Evolutionary conservation across 1,140 invertebrate species (phyloP).

Genomic region (Ceratosolen solmsi): DNA sequence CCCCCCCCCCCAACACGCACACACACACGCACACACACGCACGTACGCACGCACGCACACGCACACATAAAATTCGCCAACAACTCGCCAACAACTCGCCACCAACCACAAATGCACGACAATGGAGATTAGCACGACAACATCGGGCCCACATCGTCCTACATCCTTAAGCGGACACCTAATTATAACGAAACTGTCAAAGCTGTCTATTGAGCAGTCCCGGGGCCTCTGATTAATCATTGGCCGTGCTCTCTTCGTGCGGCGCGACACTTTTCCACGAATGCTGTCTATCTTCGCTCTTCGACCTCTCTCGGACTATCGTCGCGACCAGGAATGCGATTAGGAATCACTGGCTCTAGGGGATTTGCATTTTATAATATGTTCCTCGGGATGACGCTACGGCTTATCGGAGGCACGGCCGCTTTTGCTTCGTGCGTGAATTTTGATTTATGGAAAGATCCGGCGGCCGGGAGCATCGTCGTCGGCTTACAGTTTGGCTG

Average conservation of each 20-base stretch:
- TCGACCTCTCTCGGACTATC: conserved; percentile 2
- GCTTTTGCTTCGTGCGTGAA: not conserved
- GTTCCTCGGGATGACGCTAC: not conserved
- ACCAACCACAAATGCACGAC: not conserved
- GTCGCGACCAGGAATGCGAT: conserved; percentile 21
- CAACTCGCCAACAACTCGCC: too few relatives aligned
- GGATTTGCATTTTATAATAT: conserved; percentile 39
- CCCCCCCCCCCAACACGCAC: too few relatives aligned
- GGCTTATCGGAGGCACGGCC: not conserved
- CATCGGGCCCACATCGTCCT: not conserved
- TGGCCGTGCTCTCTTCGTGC: not conserved
- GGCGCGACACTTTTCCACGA: conserved; percentile 36
- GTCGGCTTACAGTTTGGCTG: too few relatives aligned
- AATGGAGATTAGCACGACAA: conserved; percentile 34
- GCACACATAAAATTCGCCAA: too few relatives aligned
- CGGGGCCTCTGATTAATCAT: conserved; percentile 22
- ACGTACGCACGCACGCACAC: too few relatives aligned
- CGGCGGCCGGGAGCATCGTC: not conserved
- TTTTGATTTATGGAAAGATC: conserved; percentile 46
- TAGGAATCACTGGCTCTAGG: not conserved
- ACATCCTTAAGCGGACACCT: conserved; percentile 63
- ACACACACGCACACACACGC: too few relatives aligned
- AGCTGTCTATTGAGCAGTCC: conserved; percentile 34
- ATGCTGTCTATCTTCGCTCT: not conserved
- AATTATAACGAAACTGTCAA: conserved; percentile 67